Conservation (phyloP, 1,140 invertebrate species). For the Microplitis demolitor region DNA sequence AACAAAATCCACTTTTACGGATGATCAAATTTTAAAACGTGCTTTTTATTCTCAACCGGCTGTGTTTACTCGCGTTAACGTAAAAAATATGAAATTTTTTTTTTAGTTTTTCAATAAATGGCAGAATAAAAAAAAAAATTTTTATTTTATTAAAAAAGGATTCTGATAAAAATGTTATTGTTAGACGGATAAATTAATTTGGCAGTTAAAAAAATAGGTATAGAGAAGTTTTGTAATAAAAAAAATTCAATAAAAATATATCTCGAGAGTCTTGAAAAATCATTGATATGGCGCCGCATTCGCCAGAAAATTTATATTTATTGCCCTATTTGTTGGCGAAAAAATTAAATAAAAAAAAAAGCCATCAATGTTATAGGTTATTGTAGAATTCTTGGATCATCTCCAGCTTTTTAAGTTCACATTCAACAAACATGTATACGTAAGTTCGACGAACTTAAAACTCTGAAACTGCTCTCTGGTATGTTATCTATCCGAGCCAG, state of each 20-base stretch:
- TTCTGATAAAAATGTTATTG: too few species aligned
- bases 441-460: not conserved
- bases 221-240: not conserved
- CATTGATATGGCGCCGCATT: not conserved
- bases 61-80: not conserved
- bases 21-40: not conserved
- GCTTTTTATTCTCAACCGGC: not conserved
- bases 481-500: too few species aligned
- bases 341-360: not conserved
- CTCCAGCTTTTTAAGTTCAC: not conserved
- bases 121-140: too few species aligned
- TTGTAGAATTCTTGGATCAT: not conserved
- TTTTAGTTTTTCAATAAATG: too few species aligned
- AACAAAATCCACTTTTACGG: not conserved
- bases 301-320: not conserved
- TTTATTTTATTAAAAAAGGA: too few species aligned
- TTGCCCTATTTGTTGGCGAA: not conserved
- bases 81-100: too few species aligned
- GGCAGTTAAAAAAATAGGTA: too few species aligned
- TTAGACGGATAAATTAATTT: too few species aligned
- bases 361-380: not conserved
- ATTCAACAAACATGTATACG: not conserved
- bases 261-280: not conserved
- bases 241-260: not conserved
- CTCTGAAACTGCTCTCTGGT: too few species aligned